Base-by-base conservation (phyloP, 2,888 invertebrate genomes). In the Lordiphosa andalusiaca region DNA sequence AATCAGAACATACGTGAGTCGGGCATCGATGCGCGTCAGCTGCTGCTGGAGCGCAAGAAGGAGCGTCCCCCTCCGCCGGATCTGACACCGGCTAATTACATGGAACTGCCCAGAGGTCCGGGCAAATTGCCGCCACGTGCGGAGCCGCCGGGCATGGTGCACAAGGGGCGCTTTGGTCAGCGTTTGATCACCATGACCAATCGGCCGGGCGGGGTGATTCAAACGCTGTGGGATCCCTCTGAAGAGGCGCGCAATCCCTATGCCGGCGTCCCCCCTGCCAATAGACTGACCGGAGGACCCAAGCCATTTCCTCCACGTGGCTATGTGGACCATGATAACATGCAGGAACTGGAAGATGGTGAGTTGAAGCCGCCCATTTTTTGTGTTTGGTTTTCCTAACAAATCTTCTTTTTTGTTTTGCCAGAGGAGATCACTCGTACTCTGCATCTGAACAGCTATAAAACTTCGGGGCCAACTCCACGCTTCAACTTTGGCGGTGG, bases 1-100 rank as follows among this genome's bases (percentile, higher is more conserved):
- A 93, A 93, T 3, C 93, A 94, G 88, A 92, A 94, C 73, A 94
- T 95, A 0, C 94, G 94, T 83, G 92, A 92, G 53, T 92, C 90
- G 7, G 93, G 92, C 38, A 67, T 84, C 64, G 96, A 95, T 90
- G 95, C 95, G 6, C 91, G 95, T 41, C 90, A 93, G 48, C 93
- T 94, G 86, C 88, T 96, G 48, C 91, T 93, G 53, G 93, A 93
- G 83, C 86, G 88, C 0, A 73, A 77, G 19, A 70, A 80, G 54
- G 53, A 56, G 2, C 69, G 67, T 0, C 60, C 62, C 42, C 49
- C 57, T 13, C n/a, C 38, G 44, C 65, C 58, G 0, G 51, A 9
- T 35, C 53, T 60, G 39, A 7, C 52, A 30, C 25, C 59, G 10
- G 9, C 54, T 7, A 53, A 37, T 30, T 30, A 30, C 4, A 9